Base-by-base conservation (phyloP, 1,140 invertebrate genomes). In the Neodiprion pinetum region DNA sequence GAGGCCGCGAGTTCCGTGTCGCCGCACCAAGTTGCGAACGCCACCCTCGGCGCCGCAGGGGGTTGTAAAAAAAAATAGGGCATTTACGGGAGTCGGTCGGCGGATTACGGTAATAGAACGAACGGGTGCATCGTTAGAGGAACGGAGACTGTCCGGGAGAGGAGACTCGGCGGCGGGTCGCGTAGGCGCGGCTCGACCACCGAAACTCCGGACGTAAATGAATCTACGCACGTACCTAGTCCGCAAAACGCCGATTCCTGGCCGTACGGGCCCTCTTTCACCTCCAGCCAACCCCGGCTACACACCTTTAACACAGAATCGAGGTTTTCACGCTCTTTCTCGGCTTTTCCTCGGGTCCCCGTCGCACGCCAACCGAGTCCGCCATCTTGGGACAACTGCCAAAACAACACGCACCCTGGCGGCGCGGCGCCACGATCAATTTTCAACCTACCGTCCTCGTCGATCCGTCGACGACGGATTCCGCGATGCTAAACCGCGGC, bases 331-430 rank as follows among this genome's bases (percentile, higher is more conserved):
- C 81, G 75, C 80, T 81, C 78, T 76, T 83, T 80, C 85, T 82
- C 80, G 81, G 81, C 84, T 82, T 84, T 83, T 84, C 83, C 81
- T 81, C 77, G 72, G 70, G 78, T 79, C 78, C 76, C 76, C 78
- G 77, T 82, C 82, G 81, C 83, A 80, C 82, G 79, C 79, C 77
- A 82, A 80, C 75, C 83, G 79, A 77, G 80, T 84, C 80, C 84
- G 83, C 84, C 84, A 85, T 85, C 84, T 85, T 85, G 83, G 81
- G 75, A 75, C 78, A 83, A 85, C 83, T 84, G 84, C 83, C 82
- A 84, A 83, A 82, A 82, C 81, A 73, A 17, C 3, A 21, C 67
- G 50, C 21, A 66, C 47, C 40, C 21, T 21, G 73, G n/a, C 21
- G 67, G 49, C 72, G 50, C 68, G 68, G 73, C 73, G 73, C 73